A percentile compares a stretch with the other conserved stretches of the same genome.
Conservation (phyloP, 2,797 vertebrate species). For the Graptemys geographica region DNA sequence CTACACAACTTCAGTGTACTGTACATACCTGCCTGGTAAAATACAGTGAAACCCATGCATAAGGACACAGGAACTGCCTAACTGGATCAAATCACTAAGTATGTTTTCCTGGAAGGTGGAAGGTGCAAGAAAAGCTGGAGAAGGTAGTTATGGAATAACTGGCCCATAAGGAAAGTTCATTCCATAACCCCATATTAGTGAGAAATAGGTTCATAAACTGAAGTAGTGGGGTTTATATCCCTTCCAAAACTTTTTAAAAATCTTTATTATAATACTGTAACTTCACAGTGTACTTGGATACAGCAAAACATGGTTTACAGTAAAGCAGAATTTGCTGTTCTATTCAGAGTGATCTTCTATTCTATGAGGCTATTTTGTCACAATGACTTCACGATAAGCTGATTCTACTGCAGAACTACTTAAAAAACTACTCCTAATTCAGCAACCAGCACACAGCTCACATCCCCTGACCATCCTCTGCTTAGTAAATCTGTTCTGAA, state of each 20-base stretch:
- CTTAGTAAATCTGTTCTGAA: not conserved
- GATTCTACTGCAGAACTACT: not conserved
- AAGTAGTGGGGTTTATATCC: not conserved
- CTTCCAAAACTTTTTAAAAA: not conserved
- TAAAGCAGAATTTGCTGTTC: not conserved
- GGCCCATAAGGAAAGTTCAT: not conserved
- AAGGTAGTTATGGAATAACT: not conserved
- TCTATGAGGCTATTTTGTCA: not conserved
- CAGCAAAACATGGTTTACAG: not conserved
- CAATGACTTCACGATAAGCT: not conserved
- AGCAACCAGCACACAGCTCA: not conserved
- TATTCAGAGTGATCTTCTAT: not conserved
- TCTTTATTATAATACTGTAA: not conserved
- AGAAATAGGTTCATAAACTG: not conserved
- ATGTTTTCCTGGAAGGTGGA: not conserved
- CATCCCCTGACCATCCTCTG: not conserved
- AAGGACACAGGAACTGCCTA: fast-evolving
- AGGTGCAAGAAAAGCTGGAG: fast-evolving
- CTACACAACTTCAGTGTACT: not conserved
- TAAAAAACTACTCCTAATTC: not conserved
- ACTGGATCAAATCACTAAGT: fast-evolving
- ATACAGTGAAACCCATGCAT: not conserved
- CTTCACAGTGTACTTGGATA: not conserved
- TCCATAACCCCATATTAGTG: not conserved
- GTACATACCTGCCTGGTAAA: not conserved